These are phyloP conservation scores for Myotis findleyi DNA, from an alignment of 2,797 vertebrate species.

Conservation along the genomic window DNA sequence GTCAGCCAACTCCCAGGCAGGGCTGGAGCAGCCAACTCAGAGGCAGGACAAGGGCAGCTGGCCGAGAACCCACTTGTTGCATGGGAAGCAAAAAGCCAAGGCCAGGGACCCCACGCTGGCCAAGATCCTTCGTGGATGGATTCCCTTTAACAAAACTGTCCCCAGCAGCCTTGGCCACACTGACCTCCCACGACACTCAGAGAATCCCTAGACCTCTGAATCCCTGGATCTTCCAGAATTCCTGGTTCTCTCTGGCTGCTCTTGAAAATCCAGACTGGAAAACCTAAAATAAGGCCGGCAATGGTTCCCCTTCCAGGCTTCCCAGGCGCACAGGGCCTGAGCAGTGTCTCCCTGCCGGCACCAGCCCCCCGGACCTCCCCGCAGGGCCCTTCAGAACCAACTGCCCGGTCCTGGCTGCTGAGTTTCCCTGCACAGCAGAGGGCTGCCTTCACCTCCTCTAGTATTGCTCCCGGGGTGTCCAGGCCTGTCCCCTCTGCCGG, in stretches of 20 bases:
- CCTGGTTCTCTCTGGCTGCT: not conserved
- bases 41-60: not conserved
- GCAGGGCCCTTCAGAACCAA: not conserved
- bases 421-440: not conserved
- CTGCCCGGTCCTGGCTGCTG: accelerated
- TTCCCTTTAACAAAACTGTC: not conserved
- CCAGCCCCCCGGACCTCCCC: not conserved
- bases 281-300: accelerated
- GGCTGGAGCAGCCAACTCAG: accelerated
- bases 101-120: not conserved
- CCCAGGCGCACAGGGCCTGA: no score
- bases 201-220: not conserved
- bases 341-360: accelerated
- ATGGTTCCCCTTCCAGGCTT: no score
- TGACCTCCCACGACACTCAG: not conserved
- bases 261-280: not conserved
- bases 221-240: not conserved
- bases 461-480: not conserved
- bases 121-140: not conserved
- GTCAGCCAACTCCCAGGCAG: not conserved
- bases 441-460: no score
- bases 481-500: no score
- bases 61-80: accelerated
- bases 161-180: not conserved
- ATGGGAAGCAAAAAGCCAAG: not conserved